Percentiles rank a stretch among this genome's conserved stretches.
Conservation (phyloP, 1,140 invertebrate genomes). For the Caenorhabditis latens region DNA sequence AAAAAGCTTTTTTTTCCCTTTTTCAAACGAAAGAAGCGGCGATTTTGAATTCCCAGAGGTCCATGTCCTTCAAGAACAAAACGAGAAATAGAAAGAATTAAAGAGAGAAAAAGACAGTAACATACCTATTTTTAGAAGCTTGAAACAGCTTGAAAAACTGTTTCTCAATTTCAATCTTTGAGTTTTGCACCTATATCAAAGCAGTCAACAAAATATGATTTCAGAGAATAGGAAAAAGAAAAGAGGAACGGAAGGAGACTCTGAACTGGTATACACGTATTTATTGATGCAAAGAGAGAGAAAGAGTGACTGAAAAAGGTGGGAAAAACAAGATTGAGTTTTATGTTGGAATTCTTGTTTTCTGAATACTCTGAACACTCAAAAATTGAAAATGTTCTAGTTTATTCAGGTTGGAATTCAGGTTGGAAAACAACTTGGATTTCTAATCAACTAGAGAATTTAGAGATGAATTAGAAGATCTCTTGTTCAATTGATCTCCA, state of each 20-base stretch:
- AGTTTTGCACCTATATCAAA: no score
- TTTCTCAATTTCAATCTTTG: no score
- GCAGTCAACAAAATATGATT: neutral
- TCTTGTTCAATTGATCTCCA: no score
- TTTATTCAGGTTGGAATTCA: no score
- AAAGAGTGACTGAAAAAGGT: neutral
- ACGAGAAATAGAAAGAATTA: neutral
- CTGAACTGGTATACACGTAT: conserved; percentile 21
- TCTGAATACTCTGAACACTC: neutral
- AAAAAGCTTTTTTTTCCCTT: conserved; percentile 17
- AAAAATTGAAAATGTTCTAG: no score
- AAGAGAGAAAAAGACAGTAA: neutral
- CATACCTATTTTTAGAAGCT: neutral
- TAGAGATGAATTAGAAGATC: no score
- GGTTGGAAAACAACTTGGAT: no score
- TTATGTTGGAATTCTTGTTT: conserved; percentile 2
- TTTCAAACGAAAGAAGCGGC: neutral
- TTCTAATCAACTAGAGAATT: no score
- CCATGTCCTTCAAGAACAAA: conserved; percentile 17
- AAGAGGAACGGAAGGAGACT: neutral
- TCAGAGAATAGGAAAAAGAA: neutral
- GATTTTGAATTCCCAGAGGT: conserved; percentile 35
- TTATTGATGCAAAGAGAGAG: neutral
- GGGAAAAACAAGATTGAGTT: conserved; percentile 11
- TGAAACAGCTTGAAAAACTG: neutral